phyloP scores from a whole-genome alignment of 2,113 vertebrate species.

The Indri indri region DNA sequence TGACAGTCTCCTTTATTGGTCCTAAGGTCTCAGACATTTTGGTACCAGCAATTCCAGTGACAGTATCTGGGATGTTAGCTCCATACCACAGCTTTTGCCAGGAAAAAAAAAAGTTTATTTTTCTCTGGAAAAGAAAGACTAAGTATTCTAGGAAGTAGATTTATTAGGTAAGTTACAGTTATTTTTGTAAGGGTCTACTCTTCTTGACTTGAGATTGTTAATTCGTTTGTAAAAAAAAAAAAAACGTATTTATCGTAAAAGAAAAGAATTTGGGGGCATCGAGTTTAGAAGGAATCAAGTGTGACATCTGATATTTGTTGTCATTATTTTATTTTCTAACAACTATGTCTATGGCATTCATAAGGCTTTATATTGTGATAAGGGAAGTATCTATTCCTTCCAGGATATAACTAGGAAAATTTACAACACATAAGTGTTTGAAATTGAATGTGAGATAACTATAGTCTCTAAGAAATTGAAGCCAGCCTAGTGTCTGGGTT shows the following conservation, averaged over 20 bases:
- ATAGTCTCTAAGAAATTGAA: background rate
- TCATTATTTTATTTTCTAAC: background rate
- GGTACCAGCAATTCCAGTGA: background rate
- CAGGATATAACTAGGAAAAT: background rate
- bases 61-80: background rate
- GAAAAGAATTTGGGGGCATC: background rate
- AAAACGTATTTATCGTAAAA: background rate
- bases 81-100: background rate
- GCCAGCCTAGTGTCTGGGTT: background rate
- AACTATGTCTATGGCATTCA: background rate
- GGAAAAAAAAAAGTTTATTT: background rate
- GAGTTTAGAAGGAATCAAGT: background rate
- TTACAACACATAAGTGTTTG: background rate
- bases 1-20: background rate
- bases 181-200: background rate
- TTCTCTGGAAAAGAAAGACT: background rate
- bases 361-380: background rate
- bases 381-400: background rate
- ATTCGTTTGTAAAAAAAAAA: background rate
- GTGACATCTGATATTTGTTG: background rate
- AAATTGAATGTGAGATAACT: background rate
- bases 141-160: background rate
- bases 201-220: constrained; percentile 29
- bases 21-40: background rate
- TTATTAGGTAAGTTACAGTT: background rate